Percentiles rank a stretch among this genome's conserved stretches.
Evolutionary conservation across 2,888 invertebrate genomes (phyloP).

Genomic region (Bruchidius siliquastri): DNA sequence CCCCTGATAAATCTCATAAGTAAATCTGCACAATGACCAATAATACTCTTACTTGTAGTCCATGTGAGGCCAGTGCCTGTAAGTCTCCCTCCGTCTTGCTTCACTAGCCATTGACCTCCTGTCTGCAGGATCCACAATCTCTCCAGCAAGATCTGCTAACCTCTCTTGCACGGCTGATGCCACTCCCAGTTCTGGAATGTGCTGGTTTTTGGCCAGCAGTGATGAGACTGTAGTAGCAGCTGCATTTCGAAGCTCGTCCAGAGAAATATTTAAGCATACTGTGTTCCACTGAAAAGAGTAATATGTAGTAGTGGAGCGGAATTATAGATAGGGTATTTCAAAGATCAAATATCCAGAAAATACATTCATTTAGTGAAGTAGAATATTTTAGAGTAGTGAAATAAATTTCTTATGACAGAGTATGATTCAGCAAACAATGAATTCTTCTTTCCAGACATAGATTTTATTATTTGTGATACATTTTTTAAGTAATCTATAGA

Average conservation of each 20-base stretch:
- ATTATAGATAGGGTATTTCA: too few relatives aligned
- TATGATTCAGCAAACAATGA: too few relatives aligned
- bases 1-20: too few relatives aligned
- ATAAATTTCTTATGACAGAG: too few relatives aligned
- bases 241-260: conserved; percentile 73
- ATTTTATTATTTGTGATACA: too few relatives aligned
- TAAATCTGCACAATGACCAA: too few relatives aligned
- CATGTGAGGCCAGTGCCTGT: conserved; percentile 94
- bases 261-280: conserved; percentile 75
- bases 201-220: conserved; percentile 74
- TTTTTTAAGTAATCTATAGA: too few relatives aligned
- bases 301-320: too few relatives aligned
- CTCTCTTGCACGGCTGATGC: conserved; percentile 87
- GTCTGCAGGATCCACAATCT: conserved; percentile 49
- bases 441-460: too few relatives aligned
- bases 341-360: background rate
- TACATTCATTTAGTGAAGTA: too few relatives aligned
- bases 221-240: conserved; percentile 77
- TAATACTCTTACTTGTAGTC: conserved; percentile 83
- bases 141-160: conserved; percentile 67
- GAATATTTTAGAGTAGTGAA: too few relatives aligned
- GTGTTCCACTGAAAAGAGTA: conserved; percentile 76
- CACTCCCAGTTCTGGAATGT: conserved; percentile 81
- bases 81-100: conserved; percentile 83
- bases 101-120: conserved; percentile 84